Percentiles rank a stretch among this genome's conserved stretches.
Evolutionary conservation across 2,888 invertebrate species (phyloP).

Genomic region (Allygus modestus): DNA sequence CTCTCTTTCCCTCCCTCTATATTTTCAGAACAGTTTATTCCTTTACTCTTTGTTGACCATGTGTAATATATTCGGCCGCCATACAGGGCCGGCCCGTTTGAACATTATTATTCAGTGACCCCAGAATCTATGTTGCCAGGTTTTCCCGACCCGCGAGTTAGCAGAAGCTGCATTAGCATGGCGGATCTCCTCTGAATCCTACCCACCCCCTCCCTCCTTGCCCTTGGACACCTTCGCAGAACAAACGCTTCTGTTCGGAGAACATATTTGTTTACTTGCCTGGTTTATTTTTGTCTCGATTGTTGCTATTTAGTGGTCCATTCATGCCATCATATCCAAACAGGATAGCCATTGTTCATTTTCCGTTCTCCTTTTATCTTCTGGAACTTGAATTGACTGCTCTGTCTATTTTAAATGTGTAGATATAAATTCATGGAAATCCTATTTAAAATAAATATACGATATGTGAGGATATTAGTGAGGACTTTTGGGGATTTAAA

Average conservation of each 20-base stretch:
- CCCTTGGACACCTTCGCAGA: constrained; percentile 16
- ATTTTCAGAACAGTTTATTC: no score
- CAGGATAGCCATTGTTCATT: background rate
- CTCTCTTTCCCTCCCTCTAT: no score
- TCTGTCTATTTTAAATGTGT: no score
- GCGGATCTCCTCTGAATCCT: background rate
- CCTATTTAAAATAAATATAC: no score
- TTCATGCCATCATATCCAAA: background rate
- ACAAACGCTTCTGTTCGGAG: constrained; percentile 16
- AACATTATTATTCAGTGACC: constrained; percentile 2
- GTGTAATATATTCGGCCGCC: background rate
- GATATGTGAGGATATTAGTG: no score
- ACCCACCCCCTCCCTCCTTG: no score
- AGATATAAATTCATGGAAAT: no score
- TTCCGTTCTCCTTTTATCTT: no score
- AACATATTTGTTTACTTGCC: background rate
- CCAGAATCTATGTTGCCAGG: background rate
- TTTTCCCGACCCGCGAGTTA: background rate
- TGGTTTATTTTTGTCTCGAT: background rate
- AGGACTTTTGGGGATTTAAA: no score
- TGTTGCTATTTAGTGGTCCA: background rate
- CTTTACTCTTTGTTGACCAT: no score
- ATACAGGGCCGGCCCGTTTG: background rate
- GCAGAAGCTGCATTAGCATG: background rate
- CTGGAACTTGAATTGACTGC: no score